Conservation (phyloP, 2,888 invertebrate species). For the Thereva nobilitata region DNA sequence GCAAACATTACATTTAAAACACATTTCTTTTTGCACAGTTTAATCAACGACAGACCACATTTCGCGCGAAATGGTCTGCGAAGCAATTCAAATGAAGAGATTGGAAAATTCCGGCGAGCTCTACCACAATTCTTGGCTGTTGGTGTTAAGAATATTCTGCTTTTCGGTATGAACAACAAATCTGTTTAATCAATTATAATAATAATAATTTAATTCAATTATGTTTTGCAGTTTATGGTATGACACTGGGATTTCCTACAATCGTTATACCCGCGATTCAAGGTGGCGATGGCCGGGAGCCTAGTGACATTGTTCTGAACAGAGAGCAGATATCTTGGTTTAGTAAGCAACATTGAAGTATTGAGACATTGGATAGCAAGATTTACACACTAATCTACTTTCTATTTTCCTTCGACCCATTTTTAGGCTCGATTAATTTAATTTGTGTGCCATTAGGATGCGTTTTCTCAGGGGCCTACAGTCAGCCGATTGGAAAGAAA, state of each 20-base stretch:
- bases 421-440: slow-evolving; percentile 75
- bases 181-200: not conserved
- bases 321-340: slow-evolving; percentile 75
- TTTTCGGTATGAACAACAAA: slow-evolving; percentile 62
- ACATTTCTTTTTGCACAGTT: not conserved
- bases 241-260: slow-evolving; percentile 80
- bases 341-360: slow-evolving; percentile 59
- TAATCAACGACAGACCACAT: slow-evolving; percentile 19
- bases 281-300: slow-evolving; percentile 58
- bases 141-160: slow-evolving; percentile 76
- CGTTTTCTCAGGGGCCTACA: slow-evolving; percentile 71
- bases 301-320: slow-evolving; percentile 61
- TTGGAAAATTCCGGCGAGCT: slow-evolving; percentile 62
- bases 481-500: slow-evolving; percentile 72
- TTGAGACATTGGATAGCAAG: slow-evolving; percentile 5
- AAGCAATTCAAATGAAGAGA: slow-evolving; percentile 44
- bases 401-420: slow-evolving; percentile 30
- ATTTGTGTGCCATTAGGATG: slow-evolving; percentile 82
- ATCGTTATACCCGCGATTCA: slow-evolving; percentile 77
- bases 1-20: too few relatives aligned
- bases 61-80: slow-evolving; percentile 4
- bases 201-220: not conserved
- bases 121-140: slow-evolving; percentile 78
- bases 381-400: slow-evolving; percentile 2
- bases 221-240: slow-evolving; percentile 66